Conservation (phyloP, 2,888 invertebrate genomes). For the Agrochola lota region DNA sequence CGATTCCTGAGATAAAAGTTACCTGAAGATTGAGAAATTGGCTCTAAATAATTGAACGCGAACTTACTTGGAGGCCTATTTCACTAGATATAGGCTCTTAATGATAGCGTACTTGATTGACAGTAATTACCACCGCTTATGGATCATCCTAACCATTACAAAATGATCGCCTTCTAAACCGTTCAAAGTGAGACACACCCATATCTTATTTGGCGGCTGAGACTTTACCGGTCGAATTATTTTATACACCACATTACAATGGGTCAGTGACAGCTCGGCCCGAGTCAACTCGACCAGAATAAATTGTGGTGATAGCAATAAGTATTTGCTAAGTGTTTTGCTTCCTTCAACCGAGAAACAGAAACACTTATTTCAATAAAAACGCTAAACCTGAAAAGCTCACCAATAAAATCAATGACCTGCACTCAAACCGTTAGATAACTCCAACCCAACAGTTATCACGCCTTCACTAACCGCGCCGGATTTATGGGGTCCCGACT, state of each 20-base stretch:
- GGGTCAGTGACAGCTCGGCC: too few relatives aligned
- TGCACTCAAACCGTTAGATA: conserved; percentile 28
- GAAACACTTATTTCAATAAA: background rate
- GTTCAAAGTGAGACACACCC: background rate
- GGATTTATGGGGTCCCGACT: conserved; percentile 65
- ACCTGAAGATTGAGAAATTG: background rate
- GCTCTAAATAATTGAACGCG: background rate
- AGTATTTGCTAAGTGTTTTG: background rate
- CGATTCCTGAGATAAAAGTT: background rate
- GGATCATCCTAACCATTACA: background rate
- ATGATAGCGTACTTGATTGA: background rate
- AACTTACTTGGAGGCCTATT: background rate
- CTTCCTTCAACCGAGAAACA: background rate
- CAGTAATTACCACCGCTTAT: background rate
- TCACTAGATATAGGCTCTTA: background rate
- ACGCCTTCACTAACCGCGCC: conserved; percentile 55
- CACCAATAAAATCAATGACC: background rate
- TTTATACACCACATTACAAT: background rate
- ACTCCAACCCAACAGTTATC: conserved; percentile 57
- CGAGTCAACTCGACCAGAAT: too few relatives aligned
- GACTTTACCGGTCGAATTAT: background rate
- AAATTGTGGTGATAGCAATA: background rate
- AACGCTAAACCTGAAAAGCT: background rate
- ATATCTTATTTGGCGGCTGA: background rate
- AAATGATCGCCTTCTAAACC: background rate